Evolutionary conservation across 1,140 invertebrate species (phyloP), one percentile per base, ranked within the genome.

Genomic region (Macrobrachium rosenbergii): DNA sequence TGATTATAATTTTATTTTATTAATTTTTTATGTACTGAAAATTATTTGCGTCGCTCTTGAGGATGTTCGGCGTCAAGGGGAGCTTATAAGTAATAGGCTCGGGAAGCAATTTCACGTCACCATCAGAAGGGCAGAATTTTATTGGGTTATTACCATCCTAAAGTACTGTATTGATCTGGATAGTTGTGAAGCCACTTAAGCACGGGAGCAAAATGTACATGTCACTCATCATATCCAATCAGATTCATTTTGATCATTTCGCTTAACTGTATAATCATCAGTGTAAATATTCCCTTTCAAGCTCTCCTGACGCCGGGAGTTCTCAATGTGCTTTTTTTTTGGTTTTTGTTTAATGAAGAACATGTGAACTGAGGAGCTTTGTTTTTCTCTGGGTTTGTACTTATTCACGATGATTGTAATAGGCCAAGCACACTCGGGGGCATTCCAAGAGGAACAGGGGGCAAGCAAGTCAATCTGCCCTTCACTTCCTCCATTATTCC

Each of bases 381-480:
- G 78, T 87, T 86, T 52, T 87, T 87, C 85, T 87, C 85, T 87
- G 85, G 85, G 85, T 87, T 87, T 87, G 85, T 87, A 87, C 85
- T 87, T 87, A 87, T 72, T 72, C 69, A 72, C 69, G 69, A 72
- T 72, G 69, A 72, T 72, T 72, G 69, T 72, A 72, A 72, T 72
- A 72, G 69, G 69, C 69, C 23, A 43, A 72, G 69, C 69, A 72
- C 69, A 17, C 23, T 43, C 63, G 63, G 83, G 28, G 60, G 58
- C 63, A 45, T 77, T 14, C 75, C 83, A 43, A 77, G 37, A 64
- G 37, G 62, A 83, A 72, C 72, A 62, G 60, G 43, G 28, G 72
- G 58, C 76, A 62, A 58, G 37, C 23, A 63, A 43, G 52, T 52
- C 52, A 52, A 52, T 52, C 52, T 52, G 52, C 52, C 52, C 52